Evolutionary conservation across 2,113 vertebrate genomes (phyloP), one percentile per base, ranked within the genome.

Genomic region (Lichenostomus cassidix): DNA sequence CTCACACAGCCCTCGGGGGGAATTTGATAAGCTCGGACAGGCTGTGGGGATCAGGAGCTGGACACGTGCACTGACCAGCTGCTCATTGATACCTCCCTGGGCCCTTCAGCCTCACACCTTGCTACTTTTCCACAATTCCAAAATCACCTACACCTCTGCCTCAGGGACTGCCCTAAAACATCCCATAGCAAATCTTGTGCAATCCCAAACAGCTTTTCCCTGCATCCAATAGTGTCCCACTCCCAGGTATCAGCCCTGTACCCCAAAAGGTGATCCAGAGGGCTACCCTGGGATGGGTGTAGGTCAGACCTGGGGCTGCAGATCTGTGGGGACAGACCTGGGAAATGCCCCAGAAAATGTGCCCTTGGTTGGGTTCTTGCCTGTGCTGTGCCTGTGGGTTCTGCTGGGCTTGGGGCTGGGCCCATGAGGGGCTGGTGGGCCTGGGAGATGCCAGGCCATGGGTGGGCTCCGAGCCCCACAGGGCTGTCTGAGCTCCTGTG

Each of bases 181-280:
- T 11, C 65, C 71, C 8, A 5, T 6, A 31, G 35, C 58, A 44
- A 71, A 28, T 20, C 17, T 37, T 44, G 6, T 25, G 46, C 42
- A 50, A 42, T 20, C 47, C 55, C 55, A 35, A 35, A n/a, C 17
- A n/a, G 37, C 19, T 67, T 55, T 59, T 59, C 15, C 31, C 44
- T 55, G 39, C 11, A 4, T 39, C 28, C 1, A 1, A 3, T 11
- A 10, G 6, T 47, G 21, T 49, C 23, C n/a, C 60, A 47, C 5
- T 41, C 11, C 20, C 15, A 18, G 46, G 5, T 33, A 49, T 13
- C 21, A 33, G 11, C 21, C 13, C 13, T 2, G 5, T 5, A 8
- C 7, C 44, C 35, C 8, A 0, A 21, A 11, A 15, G 25, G 49
- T 0, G 4, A 11, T 10, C 20, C 12, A 17, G 11, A 28, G 27